phyloP scores from a whole-genome alignment of 2,113 vertebrate species.

The Oriolus oriolus region DNA sequence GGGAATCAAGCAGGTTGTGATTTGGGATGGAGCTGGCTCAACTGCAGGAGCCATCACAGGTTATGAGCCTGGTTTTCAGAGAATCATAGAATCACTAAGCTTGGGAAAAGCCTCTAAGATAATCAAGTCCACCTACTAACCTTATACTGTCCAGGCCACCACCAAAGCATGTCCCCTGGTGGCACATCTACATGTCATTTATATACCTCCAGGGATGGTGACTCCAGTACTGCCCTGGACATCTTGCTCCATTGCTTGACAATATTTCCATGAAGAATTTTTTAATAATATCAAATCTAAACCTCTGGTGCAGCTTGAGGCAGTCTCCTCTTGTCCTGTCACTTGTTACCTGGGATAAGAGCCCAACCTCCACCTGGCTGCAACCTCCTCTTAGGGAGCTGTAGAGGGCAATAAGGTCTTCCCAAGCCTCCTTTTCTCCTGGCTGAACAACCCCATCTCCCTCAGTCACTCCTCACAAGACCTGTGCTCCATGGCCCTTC shows the following conservation, averaged over 20 bases:
- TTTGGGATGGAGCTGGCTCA: background rate
- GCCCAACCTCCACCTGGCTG: background rate
- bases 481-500: background rate
- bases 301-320: background rate
- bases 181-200: background rate
- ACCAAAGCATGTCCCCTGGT: background rate
- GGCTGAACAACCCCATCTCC: background rate
- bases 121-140: background rate
- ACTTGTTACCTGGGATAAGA: background rate
- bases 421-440: background rate
- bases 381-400: background rate
- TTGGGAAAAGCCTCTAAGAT: background rate
- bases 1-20: background rate
- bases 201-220: background rate
- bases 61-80: background rate
- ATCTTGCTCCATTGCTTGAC: background rate
- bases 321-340: background rate
- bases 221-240: background rate
- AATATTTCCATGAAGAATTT: background rate
- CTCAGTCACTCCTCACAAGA: background rate
- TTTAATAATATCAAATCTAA: background rate
- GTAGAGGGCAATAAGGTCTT: background rate
- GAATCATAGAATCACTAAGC: background rate
- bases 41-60: background rate
- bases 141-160: background rate